Conservation (phyloP, 1,140 invertebrate genomes). For the Apolygus lucorum region DNA sequence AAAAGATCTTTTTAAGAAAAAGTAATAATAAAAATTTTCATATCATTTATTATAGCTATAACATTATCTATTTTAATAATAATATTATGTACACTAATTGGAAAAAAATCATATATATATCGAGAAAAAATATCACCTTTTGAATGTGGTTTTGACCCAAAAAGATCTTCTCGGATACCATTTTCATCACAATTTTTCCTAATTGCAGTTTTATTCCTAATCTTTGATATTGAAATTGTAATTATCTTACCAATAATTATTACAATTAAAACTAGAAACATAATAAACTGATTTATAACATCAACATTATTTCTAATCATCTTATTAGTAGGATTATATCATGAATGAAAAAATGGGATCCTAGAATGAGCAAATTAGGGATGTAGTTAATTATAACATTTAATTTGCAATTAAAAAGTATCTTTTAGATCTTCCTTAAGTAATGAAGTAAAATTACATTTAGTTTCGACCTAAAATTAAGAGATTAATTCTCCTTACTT, state of each 20-base stretch:
- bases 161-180: conserved; percentile 45
- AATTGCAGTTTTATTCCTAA: conserved; percentile 22
- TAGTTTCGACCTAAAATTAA: too few relatives aligned
- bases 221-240: conserved; percentile 6
- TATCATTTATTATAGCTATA: neutral
- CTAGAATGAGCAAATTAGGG: neutral
- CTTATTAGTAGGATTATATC: neutral
- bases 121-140: too few relatives aligned
- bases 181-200: conserved; percentile 36
- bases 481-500: neutral
- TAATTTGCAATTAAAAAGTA: conserved; percentile 1
- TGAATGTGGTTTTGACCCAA: conserved; percentile 54
- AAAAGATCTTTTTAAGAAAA: conserved; percentile 43
- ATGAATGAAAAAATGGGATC: neutral
- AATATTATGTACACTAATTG: conserved; percentile 7
- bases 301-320: neutral
- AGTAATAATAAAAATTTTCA: neutral
- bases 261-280: neutral
- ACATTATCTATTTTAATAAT: neutral
- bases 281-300: neutral
- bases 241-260: neutral
- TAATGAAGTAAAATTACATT: too few relatives aligned
- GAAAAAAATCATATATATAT: conserved; percentile 52
- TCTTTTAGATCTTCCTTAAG: neutral
- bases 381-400: neutral